These are phyloP conservation scores for Drosophila jambulina DNA, from an alignment of 1,140 invertebrate genomes.

Conservation along the genomic window DNA sequence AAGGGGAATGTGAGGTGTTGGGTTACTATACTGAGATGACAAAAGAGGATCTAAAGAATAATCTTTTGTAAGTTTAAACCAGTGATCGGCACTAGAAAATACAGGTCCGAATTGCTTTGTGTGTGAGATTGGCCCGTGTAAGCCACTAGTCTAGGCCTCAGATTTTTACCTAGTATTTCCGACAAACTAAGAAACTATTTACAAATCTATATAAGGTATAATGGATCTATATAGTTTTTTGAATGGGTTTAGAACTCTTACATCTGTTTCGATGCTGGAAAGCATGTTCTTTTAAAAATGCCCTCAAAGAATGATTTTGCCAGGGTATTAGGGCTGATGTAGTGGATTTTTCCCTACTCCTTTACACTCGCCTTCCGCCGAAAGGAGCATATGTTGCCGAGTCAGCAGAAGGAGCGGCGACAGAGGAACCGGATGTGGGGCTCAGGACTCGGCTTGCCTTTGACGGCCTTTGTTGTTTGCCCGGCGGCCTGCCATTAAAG, in stretches of 20 bases:
- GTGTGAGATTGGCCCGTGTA: no score
- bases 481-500: conserved; percentile 71
- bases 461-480: conserved; percentile 61
- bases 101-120: background rate
- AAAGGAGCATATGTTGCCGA: conserved; percentile 36
- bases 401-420: conserved; percentile 25
- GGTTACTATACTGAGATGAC: background rate
- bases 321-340: conserved; percentile 1
- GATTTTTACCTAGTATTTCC: background rate
- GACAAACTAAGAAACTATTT: background rate
- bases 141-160: no score
- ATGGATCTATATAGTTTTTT: background rate
- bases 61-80: background rate
- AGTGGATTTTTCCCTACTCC: conserved; percentile 1
- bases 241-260: background rate
- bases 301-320: background rate
- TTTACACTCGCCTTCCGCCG: background rate
- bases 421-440: conserved; percentile 36
- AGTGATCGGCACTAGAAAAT: background rate
- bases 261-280: background rate
- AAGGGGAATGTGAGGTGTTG: background rate
- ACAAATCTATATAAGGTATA: no score
- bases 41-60: background rate
- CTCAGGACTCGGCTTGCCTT: conserved; percentile 27
- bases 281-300: background rate